Conservation (phyloP, 2,797 vertebrate species). For the Halcyon chelicuti region DNA sequence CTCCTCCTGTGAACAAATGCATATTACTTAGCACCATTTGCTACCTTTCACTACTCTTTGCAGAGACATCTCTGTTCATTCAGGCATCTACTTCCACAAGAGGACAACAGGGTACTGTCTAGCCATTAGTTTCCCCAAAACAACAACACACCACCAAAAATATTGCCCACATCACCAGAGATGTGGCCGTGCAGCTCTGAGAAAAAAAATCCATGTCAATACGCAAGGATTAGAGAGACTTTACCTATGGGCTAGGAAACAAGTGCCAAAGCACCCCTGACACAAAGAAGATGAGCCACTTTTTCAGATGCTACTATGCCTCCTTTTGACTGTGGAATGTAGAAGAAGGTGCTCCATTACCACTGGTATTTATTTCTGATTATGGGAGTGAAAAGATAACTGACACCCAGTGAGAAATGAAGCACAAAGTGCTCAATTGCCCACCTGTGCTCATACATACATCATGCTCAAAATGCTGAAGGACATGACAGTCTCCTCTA, state of each 20-base stretch:
- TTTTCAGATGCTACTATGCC: not conserved
- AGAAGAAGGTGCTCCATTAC: not conserved
- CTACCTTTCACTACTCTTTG: not conserved
- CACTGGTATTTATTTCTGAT: not conserved
- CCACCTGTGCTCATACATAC: constrained; percentile 8
- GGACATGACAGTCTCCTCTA: not conserved
- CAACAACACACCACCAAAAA: not conserved
- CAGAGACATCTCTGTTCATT: not conserved
- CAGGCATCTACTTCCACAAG: not conserved
- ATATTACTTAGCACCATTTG: not conserved
- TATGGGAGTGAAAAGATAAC: not conserved
- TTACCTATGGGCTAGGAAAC: not conserved
- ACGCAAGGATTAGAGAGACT: not conserved
- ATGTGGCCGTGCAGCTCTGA: not conserved
- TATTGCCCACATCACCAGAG: not conserved
- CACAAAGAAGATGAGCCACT: not conserved
- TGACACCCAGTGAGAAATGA: not conserved
- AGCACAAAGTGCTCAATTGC: not conserved
- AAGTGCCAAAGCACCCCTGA: not conserved
- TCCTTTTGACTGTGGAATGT: not conserved
- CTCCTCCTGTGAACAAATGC: not conserved
- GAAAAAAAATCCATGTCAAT: not conserved
- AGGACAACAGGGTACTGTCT: not conserved
- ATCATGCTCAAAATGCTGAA: constrained; percentile 21
- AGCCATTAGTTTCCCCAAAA: not conserved